A percentile compares a stretch with the other conserved stretches of the same genome.
phyloP scores from a whole-genome alignment of 2,113 vertebrate genomes.

The Campylomormyrus numenius region DNA sequence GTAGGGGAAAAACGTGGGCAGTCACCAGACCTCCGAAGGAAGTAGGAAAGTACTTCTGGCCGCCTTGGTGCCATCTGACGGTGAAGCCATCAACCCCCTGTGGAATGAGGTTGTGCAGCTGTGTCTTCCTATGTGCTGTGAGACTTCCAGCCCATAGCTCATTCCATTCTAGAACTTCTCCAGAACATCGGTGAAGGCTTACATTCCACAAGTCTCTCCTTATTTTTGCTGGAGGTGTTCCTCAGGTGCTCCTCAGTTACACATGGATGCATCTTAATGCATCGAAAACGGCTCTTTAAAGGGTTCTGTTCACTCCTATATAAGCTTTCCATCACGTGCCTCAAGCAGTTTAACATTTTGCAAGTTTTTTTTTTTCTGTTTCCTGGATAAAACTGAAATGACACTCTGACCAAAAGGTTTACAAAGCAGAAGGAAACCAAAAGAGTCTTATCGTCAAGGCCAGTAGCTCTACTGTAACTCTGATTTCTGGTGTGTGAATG shows the following conservation, averaged over 20 bases:
- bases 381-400: conserved; percentile 8
- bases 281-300: background rate
- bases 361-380: background rate
- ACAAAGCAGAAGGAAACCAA: background rate
- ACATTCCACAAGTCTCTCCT: background rate
- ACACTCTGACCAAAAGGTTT: background rate
- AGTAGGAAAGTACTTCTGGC: background rate
- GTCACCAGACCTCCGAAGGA: background rate
- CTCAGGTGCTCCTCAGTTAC: background rate
- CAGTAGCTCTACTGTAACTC: background rate
- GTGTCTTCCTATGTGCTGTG: background rate
- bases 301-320: background rate
- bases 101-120: conserved; percentile 4
- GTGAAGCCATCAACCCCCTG: background rate
- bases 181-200: background rate
- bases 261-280: background rate
- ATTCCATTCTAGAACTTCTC: background rate
- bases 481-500: no score
- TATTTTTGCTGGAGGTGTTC: background rate
- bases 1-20: background rate
- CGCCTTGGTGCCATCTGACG: background rate
- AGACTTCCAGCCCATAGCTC: background rate
- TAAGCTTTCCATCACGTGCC: background rate
- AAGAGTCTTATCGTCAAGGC: background rate
- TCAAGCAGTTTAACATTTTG: background rate